Evolutionary conservation across 2,797 vertebrate genomes (phyloP), one percentile per base, ranked within the genome.

Genomic region (Harpagifer antarcticus): DNA sequence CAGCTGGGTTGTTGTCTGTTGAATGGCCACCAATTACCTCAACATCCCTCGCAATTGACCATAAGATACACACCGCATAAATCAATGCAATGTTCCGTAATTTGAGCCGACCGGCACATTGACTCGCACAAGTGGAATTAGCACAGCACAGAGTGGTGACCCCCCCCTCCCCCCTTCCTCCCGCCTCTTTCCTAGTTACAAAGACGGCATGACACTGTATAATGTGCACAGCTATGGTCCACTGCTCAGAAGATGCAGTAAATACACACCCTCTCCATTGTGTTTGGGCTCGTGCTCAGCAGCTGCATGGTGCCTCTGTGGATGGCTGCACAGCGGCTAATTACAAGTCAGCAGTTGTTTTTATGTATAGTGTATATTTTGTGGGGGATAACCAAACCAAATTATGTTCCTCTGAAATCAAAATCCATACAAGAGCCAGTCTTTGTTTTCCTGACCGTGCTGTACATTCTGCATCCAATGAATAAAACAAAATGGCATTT

Each of bases 151-250:
- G 14, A 49, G 37, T 45, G 42, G 57, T 63, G 50, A 58, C 76
- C 9, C 64, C 61, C 66, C 15, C 64, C 61, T 66, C 15, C 27
- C 27, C 27, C 37, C 45, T 20, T 31, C 5, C 63, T 17, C 66
- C 47, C 10, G 17, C 40, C 57, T 45, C 71, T 72, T 9, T 59
- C 45, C 65, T 62, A 73, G 64, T 86, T 75, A 79, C 79, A 58
- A 68, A 55, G 69, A 68, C 71, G 73, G 78, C 72, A 50, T 76
- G 87, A 81, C 85, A 85, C 79, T 81, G 83, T 84, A 74, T 92
- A 91, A 91, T 89, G 88, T 88, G 78, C 69, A 19, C 67, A 56
- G 78, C 73, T 54, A 81, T 10, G 87, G 84, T 82, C 86, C 61
- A 17, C 59, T 56, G 89, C 91, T 61, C 79, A 57, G 63, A 70